phyloP scores from a whole-genome alignment of 2,113 vertebrate genomes.

The Sakesphorus luctuosus region DNA sequence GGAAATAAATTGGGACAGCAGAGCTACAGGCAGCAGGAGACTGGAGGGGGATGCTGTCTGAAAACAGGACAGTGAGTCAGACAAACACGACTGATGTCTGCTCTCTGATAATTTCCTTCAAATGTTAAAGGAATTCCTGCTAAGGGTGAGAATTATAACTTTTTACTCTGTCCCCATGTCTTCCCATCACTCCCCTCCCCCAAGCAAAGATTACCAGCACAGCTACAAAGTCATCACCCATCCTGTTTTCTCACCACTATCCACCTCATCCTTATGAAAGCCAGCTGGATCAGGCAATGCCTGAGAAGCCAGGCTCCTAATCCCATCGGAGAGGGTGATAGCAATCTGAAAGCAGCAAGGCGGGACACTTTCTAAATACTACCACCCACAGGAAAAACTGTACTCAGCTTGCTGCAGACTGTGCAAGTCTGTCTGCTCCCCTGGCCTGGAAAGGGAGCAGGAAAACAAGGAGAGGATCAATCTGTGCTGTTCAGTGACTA shows the following conservation, averaged over 20 bases:
- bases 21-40: neutral
- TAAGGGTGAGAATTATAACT: neutral
- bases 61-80: conserved; percentile 36
- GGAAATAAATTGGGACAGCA: neutral
- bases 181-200: neutral
- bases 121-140: neutral
- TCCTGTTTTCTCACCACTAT: conserved; percentile 18
- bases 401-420: neutral
- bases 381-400: conserved; percentile 52
- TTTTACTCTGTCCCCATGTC: neutral
- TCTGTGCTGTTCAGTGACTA: neutral
- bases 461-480: neutral
- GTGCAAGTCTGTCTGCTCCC: neutral
- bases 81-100: conserved; percentile 1
- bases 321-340: conserved; percentile 8
- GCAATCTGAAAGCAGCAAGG: conserved; percentile 27
- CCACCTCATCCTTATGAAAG: neutral
- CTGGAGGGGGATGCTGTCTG: neutral
- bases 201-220: neutral
- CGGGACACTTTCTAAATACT: conserved; percentile 27
- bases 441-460: neutral
- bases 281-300: conserved; percentile 37
- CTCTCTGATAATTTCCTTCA: neutral
- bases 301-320: conserved; percentile 24
- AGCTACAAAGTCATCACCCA: neutral